Base-by-base conservation (phyloP, 2,888 invertebrate genomes). In the Yponomeuta cagnagella region DNA sequence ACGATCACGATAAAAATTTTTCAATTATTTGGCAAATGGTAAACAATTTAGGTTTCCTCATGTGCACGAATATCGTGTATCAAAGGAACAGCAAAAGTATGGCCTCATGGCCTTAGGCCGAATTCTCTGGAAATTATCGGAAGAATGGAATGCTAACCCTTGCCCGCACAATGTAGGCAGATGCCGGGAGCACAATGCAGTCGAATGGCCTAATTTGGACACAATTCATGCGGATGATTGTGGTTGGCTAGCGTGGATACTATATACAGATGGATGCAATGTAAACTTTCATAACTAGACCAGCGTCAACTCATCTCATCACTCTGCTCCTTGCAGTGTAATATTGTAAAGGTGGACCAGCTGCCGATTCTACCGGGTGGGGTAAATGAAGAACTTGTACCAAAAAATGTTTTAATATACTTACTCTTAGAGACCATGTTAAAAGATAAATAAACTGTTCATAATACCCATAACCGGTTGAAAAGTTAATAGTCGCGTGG, bases 61-160 rank as follows among this genome's bases (percentile, higher is more conserved):
- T 43, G 2, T 43, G 1, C 43, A 1, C 9, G 43, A 43, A 43
- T 43, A 43, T 58, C 52, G 15, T 58, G 52, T 58, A 9, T 15
- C 52, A 58, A 15, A 58, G 6, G 52, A 9, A 58, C 52, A 15
- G 0, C 15, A 15, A 15, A 58, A 58, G 43, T 43, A 8, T 6
- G 43, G 6, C 15, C 52, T 15, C 15, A 15, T 5, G 1, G 52
- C 52, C 52, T 12, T 15, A 58, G 52, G 52, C 52, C 1, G 15
- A 15, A 58, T 58, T 58, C 52, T 58, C 52, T 58, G 15, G 52
- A 58, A 58, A 58, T 58, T 58, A 15, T 5, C 52, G 52, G 15
- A 58, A 58, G 52, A 58, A 58, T 58, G 52, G 52, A 58, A 58
- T 58, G 52, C 52, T 58, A 58, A 58, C 52, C 52, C 52, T 58